Percentiles rank a stretch among this genome's conserved stretches.
Evolutionary conservation across 2,888 invertebrate species (phyloP).

Genomic region (Ashinkailepas kermadecensis): DNA sequence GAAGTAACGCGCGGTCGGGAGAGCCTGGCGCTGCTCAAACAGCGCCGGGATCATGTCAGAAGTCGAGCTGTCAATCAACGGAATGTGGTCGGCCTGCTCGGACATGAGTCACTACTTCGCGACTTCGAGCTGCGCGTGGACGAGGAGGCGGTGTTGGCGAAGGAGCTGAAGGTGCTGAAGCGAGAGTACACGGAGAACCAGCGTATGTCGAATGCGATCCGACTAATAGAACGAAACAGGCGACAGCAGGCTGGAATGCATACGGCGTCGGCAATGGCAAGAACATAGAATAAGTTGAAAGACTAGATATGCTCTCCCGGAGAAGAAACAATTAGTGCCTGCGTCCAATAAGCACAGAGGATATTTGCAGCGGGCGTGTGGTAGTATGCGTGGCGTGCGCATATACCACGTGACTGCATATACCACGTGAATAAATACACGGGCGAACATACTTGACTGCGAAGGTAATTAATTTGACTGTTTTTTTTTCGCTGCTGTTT

Average conservation of each 20-base stretch:
- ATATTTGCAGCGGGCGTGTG: no score
- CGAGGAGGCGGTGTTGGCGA: constrained; percentile 32
- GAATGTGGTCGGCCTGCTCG: constrained; percentile 48
- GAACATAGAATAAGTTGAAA: no score
- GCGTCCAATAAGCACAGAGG: no score
- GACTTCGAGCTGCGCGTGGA: constrained; percentile 47
- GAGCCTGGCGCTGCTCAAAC: constrained; percentile 42
- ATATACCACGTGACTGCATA: no score
- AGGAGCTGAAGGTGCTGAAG: not conserved
- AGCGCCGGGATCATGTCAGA: constrained; percentile 44
- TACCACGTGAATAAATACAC: no score
- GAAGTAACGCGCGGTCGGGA: constrained; percentile 34
- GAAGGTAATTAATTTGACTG: no score
- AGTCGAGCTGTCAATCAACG: constrained; percentile 43
- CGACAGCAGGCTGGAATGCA: not conserved
- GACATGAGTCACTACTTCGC: constrained; percentile 45
- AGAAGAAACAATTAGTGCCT: no score
- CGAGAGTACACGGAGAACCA: constrained; percentile 36
- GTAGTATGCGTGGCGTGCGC: no score
- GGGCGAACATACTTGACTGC: no score
- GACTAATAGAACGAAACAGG: constrained; percentile 3
- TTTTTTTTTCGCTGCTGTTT: no score
- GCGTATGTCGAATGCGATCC: not conserved
- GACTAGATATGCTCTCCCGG: no score
- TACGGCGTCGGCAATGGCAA: no score